A percentile compares a stretch with the other conserved stretches of the same genome.
phyloP scores from a whole-genome alignment of 2,888 invertebrate species.

The Hemaris fuciformis region DNA sequence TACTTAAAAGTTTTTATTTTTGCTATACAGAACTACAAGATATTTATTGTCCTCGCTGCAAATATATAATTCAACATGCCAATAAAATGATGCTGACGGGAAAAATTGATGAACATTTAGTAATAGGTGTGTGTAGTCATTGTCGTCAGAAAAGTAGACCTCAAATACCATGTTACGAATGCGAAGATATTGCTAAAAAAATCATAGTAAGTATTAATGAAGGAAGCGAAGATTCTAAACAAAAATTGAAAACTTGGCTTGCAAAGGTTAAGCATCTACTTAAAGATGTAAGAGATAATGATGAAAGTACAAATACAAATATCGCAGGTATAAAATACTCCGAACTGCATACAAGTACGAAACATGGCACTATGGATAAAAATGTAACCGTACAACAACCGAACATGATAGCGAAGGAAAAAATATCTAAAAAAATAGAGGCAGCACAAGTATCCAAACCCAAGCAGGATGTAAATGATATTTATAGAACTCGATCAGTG shows the following conservation, averaged over 20 bases:
- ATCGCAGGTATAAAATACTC: not conserved
- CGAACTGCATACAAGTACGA: not conserved
- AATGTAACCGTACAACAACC: not conserved
- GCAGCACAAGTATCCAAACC: not conserved
- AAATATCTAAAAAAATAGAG: not conserved
- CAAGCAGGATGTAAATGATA: not conserved
- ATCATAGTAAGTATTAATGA: constrained; percentile 34
- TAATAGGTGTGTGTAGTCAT: constrained; percentile 55
- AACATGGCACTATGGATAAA: not conserved
- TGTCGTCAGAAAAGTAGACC: constrained; percentile 38
- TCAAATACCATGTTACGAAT: constrained; percentile 43
- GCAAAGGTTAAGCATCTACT: constrained; percentile 32
- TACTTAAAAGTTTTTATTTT: too few relatives aligned
- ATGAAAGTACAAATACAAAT: not conserved
- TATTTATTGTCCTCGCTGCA: constrained; percentile 55
- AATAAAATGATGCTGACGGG: constrained; percentile 39
- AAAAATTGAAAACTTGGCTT: constrained; percentile 34
- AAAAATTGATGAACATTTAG: constrained; percentile 37
- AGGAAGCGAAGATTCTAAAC: constrained; percentile 33
- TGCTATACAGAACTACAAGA: constrained; percentile 44
- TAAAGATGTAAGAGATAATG: constrained; percentile 19
- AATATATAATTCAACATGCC: constrained; percentile 44
- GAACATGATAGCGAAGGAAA: not conserved
- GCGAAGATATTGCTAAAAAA: constrained; percentile 47
- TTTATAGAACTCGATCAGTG: not conserved